A percentile compares a stretch with the other conserved stretches of the same genome.
phyloP scores from a whole-genome alignment of 2,113 vertebrate species.

The Tachycineta bicolor region DNA sequence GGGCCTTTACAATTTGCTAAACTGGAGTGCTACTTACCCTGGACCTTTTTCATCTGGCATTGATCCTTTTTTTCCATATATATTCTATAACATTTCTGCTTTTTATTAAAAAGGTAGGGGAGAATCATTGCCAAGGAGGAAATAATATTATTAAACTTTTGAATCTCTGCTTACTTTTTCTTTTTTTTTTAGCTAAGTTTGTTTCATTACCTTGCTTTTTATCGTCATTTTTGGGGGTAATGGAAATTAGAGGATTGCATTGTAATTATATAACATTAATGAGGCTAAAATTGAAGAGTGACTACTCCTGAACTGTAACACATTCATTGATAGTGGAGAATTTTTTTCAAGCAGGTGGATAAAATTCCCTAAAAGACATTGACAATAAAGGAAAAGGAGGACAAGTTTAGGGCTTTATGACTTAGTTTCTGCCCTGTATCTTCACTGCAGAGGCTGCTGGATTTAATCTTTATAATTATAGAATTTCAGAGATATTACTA shows the following conservation, averaged over 20 bases:
- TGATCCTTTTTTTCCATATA: background rate
- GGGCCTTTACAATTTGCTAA: background rate
- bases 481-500: background rate
- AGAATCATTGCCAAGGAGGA: background rate
- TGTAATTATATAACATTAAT: background rate
- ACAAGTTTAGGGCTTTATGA: background rate
- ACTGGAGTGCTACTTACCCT: background rate
- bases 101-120: background rate
- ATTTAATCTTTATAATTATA: background rate
- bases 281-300: background rate
- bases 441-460: background rate
- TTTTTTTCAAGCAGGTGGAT: background rate
- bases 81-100: background rate
- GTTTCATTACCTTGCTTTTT: background rate
- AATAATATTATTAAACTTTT: background rate
- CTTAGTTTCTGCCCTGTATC: background rate
- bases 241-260: background rate
- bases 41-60: constrained; percentile 12
- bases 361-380: background rate
- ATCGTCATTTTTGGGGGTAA: background rate
- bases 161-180: background rate
- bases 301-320: background rate
- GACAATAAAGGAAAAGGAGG: background rate
- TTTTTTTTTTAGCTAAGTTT: background rate
- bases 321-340: background rate